These are phyloP conservation scores for Perca flavescens DNA, from an alignment of 2,113 vertebrate genomes.

Conservation along the genomic window DNA sequence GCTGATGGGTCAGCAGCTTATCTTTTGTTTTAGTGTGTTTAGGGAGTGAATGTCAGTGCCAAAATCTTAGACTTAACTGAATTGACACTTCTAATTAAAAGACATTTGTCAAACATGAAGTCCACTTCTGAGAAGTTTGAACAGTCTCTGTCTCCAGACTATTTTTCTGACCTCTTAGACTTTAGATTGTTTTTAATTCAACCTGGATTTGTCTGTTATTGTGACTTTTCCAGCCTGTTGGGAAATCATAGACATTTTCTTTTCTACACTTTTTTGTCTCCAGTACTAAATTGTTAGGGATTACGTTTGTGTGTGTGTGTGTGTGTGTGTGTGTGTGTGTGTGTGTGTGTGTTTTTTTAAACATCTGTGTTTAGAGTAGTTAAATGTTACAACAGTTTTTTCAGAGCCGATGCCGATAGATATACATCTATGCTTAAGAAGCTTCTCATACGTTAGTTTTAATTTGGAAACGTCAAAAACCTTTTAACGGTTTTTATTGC, in stretches of 20 bases:
- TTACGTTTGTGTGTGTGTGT: background rate
- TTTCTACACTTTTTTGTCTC: background rate
- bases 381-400: background rate
- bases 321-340: background rate
- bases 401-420: background rate
- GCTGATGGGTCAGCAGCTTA: constrained; percentile 18
- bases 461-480: too few species aligned
- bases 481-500: background rate
- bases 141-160: background rate
- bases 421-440: background rate
- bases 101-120: constrained; percentile 21
- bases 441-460: background rate
- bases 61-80: background rate
- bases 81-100: constrained; percentile 25
- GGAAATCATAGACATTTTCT: background rate
- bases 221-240: background rate
- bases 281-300: background rate
- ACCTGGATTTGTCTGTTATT: background rate
- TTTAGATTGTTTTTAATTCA: background rate
- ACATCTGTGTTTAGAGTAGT: background rate
- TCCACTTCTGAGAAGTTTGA: background rate
- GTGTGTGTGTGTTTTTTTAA: background rate
- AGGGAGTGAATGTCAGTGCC: constrained; percentile 10
- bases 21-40: constrained; percentile 34
- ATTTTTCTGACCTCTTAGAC: background rate